Conservation (phyloP, 2,797 vertebrate species). For the Bothrops alternatus region DNA sequence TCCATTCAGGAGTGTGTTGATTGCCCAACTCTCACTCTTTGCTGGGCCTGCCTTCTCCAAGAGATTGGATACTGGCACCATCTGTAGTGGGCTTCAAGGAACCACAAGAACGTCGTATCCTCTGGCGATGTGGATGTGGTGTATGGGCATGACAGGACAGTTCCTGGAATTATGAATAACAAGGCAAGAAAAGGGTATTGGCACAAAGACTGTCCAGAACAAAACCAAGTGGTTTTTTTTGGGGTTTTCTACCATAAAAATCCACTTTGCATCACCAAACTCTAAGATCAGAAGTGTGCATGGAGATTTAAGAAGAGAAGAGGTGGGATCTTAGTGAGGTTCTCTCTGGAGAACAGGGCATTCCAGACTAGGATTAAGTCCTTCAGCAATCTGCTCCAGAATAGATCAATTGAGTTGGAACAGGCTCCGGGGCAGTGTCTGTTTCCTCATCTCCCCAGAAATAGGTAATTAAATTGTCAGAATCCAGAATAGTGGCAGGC, state of each 20-base stretch:
- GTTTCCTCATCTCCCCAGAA: slow-evolving; percentile 31
- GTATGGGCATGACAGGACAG: not conserved
- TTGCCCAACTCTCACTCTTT: not conserved
- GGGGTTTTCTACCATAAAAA: not conserved
- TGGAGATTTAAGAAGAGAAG: not conserved
- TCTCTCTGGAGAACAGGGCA: not conserved
- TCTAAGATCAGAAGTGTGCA: not conserved
- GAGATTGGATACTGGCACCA: not conserved
- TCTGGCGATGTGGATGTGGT: not conserved
- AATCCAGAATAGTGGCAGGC: slow-evolving; percentile 32
- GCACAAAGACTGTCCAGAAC: not conserved
- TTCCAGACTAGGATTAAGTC: not conserved
- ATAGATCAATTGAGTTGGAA: slow-evolving; percentile 30
- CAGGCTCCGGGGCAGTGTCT: slow-evolving; percentile 1
- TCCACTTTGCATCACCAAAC: not conserved
- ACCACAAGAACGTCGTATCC: not conserved
- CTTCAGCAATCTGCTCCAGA: slow-evolving; percentile 15
- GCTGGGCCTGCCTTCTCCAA: not conserved
- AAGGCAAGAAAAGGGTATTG: slow-evolving; percentile 14
- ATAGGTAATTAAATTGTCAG: slow-evolving; percentile 30
- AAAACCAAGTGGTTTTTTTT: not conserved
- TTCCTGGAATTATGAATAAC: not conserved
- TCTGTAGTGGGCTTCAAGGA: not conserved
- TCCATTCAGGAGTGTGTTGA: not conserved
- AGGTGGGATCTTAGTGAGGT: not conserved